Conservation (phyloP, 1,140 invertebrate genomes). For the Sitophilus oryzae region DNA sequence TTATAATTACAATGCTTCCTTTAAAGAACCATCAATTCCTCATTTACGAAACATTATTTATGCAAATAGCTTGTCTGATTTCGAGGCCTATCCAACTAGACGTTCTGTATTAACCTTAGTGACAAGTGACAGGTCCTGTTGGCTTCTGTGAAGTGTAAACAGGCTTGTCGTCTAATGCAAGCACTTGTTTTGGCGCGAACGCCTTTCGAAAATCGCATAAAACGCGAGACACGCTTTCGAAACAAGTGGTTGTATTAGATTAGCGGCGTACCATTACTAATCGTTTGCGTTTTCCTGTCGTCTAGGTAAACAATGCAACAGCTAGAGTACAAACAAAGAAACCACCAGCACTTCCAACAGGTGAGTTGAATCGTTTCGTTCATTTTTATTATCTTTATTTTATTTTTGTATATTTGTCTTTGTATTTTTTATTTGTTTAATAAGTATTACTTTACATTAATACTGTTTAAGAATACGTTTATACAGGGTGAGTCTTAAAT, state of each 20-base stretch:
- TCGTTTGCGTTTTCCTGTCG: conserved; percentile 11
- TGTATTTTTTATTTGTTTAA: too few species aligned
- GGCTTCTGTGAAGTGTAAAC: neutral
- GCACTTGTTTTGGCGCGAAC: conserved; percentile 30
- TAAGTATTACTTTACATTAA: too few species aligned
- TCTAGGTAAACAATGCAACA: conserved; percentile 95
- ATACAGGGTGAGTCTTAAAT: too few species aligned
- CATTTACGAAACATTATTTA: too few species aligned
- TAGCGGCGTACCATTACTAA: conserved; percentile 12
- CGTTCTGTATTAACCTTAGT: neutral
- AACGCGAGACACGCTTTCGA: conserved; percentile 2
- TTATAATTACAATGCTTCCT: too few species aligned
- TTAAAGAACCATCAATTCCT: too few species aligned
- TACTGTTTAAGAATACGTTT: too few species aligned
- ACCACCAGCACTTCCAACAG: conserved; percentile 86
- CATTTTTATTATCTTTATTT: too few species aligned
- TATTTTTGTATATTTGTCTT: too few species aligned
- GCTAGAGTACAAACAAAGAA: conserved; percentile 97
- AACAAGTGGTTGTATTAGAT: conserved; percentile 33
- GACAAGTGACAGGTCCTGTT: conserved; percentile 7
- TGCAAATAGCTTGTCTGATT: conserved; percentile 9
- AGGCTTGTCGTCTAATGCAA: conserved; percentile 27
- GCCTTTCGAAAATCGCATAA: neutral
- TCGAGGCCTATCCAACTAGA: neutral
- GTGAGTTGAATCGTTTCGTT: conserved; percentile 47